phyloP scores from a whole-genome alignment of 2,113 vertebrate species.

The Machaerirhynchus nigripectus region DNA sequence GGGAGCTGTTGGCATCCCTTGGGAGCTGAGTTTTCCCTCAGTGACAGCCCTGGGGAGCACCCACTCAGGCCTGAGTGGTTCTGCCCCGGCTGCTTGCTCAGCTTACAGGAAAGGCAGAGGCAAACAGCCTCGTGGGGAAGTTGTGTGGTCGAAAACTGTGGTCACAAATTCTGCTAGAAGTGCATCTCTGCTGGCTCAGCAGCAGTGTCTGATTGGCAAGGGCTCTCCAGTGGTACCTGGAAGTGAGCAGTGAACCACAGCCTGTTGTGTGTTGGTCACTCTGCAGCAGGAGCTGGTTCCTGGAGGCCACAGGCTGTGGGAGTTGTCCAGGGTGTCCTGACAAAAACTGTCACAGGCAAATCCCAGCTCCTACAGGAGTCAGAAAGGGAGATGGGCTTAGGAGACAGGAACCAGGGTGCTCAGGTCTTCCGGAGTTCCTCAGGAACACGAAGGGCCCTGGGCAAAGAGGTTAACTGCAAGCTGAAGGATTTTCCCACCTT shows the following conservation, averaged over 20 bases:
- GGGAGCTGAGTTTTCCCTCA: background rate
- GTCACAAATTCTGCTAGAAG: background rate
- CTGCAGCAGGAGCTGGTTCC: background rate
- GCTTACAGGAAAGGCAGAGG: background rate
- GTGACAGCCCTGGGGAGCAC: background rate
- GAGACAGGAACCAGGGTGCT: background rate
- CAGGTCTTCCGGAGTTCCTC: background rate
- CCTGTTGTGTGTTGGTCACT: background rate
- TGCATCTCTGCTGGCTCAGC: background rate
- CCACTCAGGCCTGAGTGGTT: background rate
- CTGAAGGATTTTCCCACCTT: background rate
- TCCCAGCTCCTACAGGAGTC: background rate
- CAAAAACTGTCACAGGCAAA: background rate
- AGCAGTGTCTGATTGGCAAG: background rate
- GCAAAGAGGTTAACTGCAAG: background rate
- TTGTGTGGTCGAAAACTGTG: background rate
- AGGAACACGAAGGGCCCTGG: background rate
- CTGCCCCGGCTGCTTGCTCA: background rate
- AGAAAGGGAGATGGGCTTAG: background rate
- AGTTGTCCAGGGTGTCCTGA: background rate
- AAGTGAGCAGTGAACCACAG: background rate
- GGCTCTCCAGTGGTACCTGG: background rate
- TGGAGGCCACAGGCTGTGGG: background rate
- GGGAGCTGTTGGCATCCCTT: background rate
- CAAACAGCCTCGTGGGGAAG: background rate